Evolutionary conservation across 2,888 invertebrate species (phyloP), one percentile per base, ranked within the genome.

Genomic region (Dryadula phaetusa): DNA sequence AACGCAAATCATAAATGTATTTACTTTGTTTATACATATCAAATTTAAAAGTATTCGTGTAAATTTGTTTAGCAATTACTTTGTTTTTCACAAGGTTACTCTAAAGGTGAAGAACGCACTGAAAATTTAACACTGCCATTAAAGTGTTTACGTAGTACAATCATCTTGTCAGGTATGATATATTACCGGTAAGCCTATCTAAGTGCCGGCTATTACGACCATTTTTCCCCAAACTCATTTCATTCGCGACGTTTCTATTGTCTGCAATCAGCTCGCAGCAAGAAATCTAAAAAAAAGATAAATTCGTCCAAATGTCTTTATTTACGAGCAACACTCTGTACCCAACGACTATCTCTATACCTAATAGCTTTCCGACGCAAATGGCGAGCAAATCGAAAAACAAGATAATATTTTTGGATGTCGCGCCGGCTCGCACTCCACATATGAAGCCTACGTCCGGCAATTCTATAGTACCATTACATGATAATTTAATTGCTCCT

Each of bases 141-240:
- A 70, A 78, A 82, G 77, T 75, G 82, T 80, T 82, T 80, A 82
- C 80, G 78, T 80, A 72, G 75, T 77, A 77, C 83, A 88, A 91
- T 92, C 83, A 89, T 84, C 82, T 76, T 88, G 91, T 92, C 92
- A 85, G 75, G 70, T 78, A 77, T 90, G 87, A 89, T 83, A 85
- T 85, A 88, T 85, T 82, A 84, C 78, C 70, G 71, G 70, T 72
- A 76, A 70, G 78, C 80, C 73, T 74, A 78, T 75, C 69, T 68
- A 66, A 68, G 71, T 65, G 64, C 69, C 52, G 54, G 71, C 77
- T 79, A 77, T 81, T 82, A 82, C 67, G 75, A 76, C 77, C 79
- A 76, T 77, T 80, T 75, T 71, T 76, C 65, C 62, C 54, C 75
- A 75, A 79, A 76, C 67, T 71, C 74, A 65, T 72, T 70, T 75